Percentiles rank a stretch among this genome's conserved stretches.
phyloP scores from a whole-genome alignment of 2,888 invertebrate genomes.

The Chloroclysta siterata region DNA sequence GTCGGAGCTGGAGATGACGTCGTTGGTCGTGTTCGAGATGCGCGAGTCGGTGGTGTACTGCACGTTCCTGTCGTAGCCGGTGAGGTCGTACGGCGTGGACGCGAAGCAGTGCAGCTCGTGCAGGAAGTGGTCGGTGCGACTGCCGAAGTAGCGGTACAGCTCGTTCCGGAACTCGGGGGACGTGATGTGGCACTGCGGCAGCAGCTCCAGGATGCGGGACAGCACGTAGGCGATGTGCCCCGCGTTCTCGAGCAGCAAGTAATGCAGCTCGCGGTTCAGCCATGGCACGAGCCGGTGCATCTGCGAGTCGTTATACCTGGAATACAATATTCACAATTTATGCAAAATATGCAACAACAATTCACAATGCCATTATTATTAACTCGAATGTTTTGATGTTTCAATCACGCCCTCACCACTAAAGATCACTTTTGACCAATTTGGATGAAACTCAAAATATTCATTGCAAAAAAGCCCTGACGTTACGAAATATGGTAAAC shows the following conservation, averaged over 20 bases:
- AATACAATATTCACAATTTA: no score
- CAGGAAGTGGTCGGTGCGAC: conserved; percentile 92
- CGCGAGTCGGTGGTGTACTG: conserved; percentile 86
- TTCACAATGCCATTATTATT: neutral
- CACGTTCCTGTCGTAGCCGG: conserved; percentile 90
- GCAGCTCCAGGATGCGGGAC: conserved; percentile 87
- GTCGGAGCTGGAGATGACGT: conserved; percentile 76
- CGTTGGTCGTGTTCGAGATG: conserved; percentile 84
- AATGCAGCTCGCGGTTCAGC: conserved; percentile 94
- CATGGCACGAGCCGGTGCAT: conserved; percentile 93
- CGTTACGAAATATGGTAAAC: no score
- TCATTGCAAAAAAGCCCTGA: no score
- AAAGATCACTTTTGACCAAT: no score
- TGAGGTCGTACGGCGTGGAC: conserved; percentile 93
- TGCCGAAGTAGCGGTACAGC: conserved; percentile 88
- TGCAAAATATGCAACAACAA: no score
- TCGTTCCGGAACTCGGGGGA: conserved; percentile 89
- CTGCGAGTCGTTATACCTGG: conserved; percentile 91
- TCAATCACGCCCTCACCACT: no score
- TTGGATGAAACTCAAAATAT: no score
- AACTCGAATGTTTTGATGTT: no score
- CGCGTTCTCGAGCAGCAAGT: conserved; percentile 87
- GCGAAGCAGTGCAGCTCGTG: conserved; percentile 96
- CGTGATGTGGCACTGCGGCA: conserved; percentile 88
- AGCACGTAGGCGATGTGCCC: conserved; percentile 88